phyloP scores from a whole-genome alignment of 2,888 invertebrate genomes.

The Agrotis exclamationis region DNA sequence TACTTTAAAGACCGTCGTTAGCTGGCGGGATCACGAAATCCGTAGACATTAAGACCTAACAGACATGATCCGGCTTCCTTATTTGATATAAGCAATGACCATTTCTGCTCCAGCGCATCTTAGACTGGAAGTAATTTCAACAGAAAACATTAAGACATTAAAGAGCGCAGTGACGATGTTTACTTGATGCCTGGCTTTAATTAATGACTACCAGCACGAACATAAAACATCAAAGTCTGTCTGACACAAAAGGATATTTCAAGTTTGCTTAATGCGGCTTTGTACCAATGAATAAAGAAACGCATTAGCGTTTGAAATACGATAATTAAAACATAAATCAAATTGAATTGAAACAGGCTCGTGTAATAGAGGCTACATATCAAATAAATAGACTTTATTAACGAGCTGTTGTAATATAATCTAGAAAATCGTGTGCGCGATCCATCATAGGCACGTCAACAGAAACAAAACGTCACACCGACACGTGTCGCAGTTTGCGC shows the following conservation, averaged over 20 bases:
- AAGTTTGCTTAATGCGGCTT: conserved; percentile 32
- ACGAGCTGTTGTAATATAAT: conserved; percentile 56
- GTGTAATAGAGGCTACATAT: conserved; percentile 18
- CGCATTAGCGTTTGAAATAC: conserved; percentile 15
- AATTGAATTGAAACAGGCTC: conserved; percentile 10
- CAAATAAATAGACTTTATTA: conserved; percentile 48
- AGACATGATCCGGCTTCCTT: conserved; percentile 71
- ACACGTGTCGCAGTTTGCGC: conserved; percentile 78
- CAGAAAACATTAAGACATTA: conserved; percentile 62
- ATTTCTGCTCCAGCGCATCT: conserved; percentile 56
- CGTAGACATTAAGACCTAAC: conserved; percentile 71
- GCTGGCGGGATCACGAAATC: conserved; percentile 72
- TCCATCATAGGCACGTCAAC: conserved; percentile 75
- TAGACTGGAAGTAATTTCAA: conserved; percentile 59
- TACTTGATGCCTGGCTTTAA: conserved; percentile 43
- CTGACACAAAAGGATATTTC: conserved; percentile 39
- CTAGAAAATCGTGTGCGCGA: conserved; percentile 68
- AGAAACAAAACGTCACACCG: conserved; percentile 76
- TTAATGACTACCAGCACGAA: conserved; percentile 61
- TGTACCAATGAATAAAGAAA: conserved; percentile 17
- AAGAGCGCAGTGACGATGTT: conserved; percentile 58
- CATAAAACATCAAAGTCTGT: conserved; percentile 43
- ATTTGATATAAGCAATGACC: conserved; percentile 71
- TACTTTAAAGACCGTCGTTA: conserved; percentile 73
- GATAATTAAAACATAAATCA: conserved; percentile 36